Evolutionary conservation across 2,113 vertebrate genomes (phyloP).

Genomic region (Microcebus griseorufus): DNA sequence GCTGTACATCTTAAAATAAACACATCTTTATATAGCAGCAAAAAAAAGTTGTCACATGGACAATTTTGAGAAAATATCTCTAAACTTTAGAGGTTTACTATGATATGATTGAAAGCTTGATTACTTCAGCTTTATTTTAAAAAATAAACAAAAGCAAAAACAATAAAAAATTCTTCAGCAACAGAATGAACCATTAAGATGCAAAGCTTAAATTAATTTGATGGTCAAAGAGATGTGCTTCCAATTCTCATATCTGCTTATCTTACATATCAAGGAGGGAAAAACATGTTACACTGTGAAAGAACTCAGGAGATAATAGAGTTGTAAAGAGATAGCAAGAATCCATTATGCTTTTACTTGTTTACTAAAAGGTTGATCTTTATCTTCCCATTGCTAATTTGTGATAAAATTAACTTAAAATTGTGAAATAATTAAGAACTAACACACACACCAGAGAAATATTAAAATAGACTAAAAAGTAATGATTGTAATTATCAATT

Average conservation of each 20-base stretch:
- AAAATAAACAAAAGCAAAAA: neutral
- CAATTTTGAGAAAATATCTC: neutral
- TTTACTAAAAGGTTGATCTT: neutral
- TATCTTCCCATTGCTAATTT: neutral
- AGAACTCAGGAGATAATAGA: neutral
- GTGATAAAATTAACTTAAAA: neutral
- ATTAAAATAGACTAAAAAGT: neutral
- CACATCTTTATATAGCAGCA: neutral
- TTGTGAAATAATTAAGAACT: neutral
- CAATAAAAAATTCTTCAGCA: neutral
- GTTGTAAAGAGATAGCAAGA: neutral
- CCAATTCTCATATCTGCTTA: neutral
- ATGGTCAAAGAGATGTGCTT: neutral
- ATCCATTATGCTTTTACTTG: neutral
- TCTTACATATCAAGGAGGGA: neutral
- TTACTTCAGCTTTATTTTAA: neutral
- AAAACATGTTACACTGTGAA: neutral
- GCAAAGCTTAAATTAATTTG: constrained; percentile 17
- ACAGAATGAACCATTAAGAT: neutral
- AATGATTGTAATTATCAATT: neutral
- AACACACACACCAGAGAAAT: neutral
- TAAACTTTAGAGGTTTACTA: neutral
- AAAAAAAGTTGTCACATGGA: constrained; percentile 7
- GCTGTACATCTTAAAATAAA: neutral
- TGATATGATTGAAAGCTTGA: neutral